phyloP scores from a whole-genome alignment of 2,888 invertebrate species.

The Kuschelorhynchus macadamiae region DNA sequence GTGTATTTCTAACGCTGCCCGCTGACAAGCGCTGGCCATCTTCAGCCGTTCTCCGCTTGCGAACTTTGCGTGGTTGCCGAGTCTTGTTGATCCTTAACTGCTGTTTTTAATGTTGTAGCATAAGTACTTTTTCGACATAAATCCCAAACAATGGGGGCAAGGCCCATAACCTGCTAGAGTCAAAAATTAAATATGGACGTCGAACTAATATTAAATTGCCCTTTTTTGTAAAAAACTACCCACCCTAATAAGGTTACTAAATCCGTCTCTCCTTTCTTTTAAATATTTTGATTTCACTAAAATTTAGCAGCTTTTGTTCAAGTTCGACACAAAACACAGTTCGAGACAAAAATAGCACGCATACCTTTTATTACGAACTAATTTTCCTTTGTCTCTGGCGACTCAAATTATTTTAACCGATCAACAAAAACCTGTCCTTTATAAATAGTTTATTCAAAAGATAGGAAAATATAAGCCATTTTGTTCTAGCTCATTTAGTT shows the following conservation, averaged over 20 bases:
- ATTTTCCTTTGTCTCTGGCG: conserved; percentile 20
- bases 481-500: too few relatives aligned
- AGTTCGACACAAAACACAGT: conserved; percentile 27
- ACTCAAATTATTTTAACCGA: conserved; percentile 15
- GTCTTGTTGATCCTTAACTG: too few relatives aligned
- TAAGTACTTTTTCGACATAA: too few relatives aligned
- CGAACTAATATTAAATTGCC: conserved; percentile 17
- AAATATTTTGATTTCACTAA: conserved; percentile 20
- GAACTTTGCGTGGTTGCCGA: too few relatives aligned
- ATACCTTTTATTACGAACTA: conserved; percentile 24
- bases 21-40: too few relatives aligned
- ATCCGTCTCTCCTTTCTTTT: conserved; percentile 16
- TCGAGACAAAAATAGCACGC: conserved; percentile 32
- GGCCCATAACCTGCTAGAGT: neutral
- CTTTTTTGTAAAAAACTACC: conserved; percentile 19
- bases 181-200: conserved; percentile 1
- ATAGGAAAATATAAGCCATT: too few relatives aligned
- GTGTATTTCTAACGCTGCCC: too few relatives aligned
- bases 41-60: too few relatives aligned
- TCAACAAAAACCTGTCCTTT: conserved; percentile 1
- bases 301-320: conserved; percentile 22
- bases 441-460: too few relatives aligned
- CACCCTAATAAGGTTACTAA: conserved; percentile 15
- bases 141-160: conserved; percentile 13
- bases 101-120: too few relatives aligned